Evolutionary conservation across 2,797 vertebrate species (phyloP).

Genomic region (Sardinella longiceps): DNA sequence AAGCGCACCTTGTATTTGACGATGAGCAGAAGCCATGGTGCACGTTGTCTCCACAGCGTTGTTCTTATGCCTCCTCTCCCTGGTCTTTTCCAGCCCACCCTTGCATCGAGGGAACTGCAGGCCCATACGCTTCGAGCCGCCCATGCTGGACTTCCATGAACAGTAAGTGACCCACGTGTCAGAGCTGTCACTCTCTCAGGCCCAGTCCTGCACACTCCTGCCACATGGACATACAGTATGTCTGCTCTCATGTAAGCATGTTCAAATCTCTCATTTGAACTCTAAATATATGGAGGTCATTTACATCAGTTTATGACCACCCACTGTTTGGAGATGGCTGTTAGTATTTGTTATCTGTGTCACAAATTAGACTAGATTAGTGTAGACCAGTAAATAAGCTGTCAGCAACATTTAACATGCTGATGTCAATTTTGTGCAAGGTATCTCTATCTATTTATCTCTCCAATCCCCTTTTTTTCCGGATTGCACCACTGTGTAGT

Average conservation of each 20-base stretch:
- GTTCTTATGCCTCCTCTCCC: neutral
- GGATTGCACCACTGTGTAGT: neutral
- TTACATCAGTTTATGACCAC: too few relatives aligned
- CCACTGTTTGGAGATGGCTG: too few relatives aligned
- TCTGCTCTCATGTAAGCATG: neutral
- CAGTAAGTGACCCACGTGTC: slow-evolving; percentile 87
- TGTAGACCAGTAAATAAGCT: too few relatives aligned
- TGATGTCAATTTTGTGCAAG: neutral
- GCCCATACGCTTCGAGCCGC: slow-evolving; percentile 96
- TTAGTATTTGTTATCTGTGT: too few relatives aligned
- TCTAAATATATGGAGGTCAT: too few relatives aligned
- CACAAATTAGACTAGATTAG: too few relatives aligned
- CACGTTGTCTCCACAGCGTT: slow-evolving; percentile 40
- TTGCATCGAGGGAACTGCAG: slow-evolving; percentile 91
- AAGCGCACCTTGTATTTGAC: neutral
- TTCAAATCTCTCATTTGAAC: too few relatives aligned
- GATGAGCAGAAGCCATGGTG: slow-evolving; percentile 10
- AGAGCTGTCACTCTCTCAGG: neutral
- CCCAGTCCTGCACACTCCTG: neutral
- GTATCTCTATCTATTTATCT: slow-evolving; percentile 3
- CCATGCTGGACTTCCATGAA: slow-evolving; percentile 99
- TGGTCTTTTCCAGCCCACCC: slow-evolving; percentile 80
- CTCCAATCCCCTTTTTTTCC: neutral
- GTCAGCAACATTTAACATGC: too few relatives aligned
- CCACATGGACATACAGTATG: neutral